Base-by-base conservation (phyloP, 2,797 vertebrate species). In the Rhinichthys osculus region DNA sequence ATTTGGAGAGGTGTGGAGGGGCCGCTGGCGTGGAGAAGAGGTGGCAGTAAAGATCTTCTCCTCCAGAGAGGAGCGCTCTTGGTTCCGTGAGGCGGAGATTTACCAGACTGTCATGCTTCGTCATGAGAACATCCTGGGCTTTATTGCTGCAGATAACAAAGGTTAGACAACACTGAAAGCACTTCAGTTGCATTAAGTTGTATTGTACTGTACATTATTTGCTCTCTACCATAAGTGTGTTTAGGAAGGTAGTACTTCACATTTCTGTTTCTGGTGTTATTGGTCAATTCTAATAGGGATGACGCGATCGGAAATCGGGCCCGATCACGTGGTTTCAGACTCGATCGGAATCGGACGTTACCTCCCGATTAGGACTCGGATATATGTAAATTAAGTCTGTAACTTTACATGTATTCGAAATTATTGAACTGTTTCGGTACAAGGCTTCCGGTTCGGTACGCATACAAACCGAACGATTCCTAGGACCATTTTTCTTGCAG, bases 21-120 rank as follows among this genome's bases (percentile, higher is more conserved):
- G 96, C 19, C 96, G 96, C 81, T 97, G 96, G 96, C 91, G 96
- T 88, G 96, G 96, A 90, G 96, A 97, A 93, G 96, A 97, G 93
- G 96, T 97, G 76, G 96, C 96, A 52, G 96, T 97, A 50, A 97
- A 97, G 92, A 97, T 97, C 69, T 97, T 97, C 52, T 97, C 96
- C 2, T 97, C 96, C 23, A 95, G 96, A 84, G 96, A 97, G 93
- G 96, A 97, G 52, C 96, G 96, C 30, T 97, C 96, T 0, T 97
- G 96, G 96, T 97, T 97, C 89, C 95, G 96, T 0, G 96, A 97
- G 84, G 96, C 96, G 64, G 96, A 97, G 92, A 97, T 97, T 87
- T 97, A 97, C 90, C 96, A 97, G 89, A 97, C 96, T 8, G 96
- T 97, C 54, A 97, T 97, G 96, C 91, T 97, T n/a, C 94, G 96